These are phyloP conservation scores for Tenualosa thibaudeaui DNA, from an alignment of 2,797 vertebrate species.

Conservation along the genomic window DNA sequence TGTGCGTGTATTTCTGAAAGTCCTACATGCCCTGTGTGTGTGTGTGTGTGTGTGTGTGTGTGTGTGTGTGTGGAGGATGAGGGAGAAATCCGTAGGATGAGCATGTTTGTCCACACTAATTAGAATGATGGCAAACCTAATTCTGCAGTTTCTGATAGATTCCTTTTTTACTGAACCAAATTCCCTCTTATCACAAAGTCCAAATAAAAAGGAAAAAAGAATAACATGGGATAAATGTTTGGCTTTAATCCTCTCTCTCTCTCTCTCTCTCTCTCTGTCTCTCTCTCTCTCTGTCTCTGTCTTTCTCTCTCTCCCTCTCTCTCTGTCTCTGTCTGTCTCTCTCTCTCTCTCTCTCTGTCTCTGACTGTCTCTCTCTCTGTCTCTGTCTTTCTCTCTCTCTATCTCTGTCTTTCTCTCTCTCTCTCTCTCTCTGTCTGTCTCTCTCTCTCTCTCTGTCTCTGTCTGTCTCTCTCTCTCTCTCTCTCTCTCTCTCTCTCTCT, in stretches of 20 bases:
- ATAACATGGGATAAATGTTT: conserved; percentile 51
- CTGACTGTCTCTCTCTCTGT: too few species aligned
- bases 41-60: background rate
- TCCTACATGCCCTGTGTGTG: background rate
- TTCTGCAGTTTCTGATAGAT: conserved; percentile 58
- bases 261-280: too few species aligned
- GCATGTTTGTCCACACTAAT: conserved; percentile 62
- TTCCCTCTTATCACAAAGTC: conserved; percentile 61
- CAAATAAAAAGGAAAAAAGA: conserved; percentile 40
- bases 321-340: conserved; percentile 18
- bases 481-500: too few species aligned
- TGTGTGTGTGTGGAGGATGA: background rate
- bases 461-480: too few species aligned
- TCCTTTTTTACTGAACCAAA: conserved; percentile 52
- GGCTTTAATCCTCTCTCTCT: conserved; percentile 59
- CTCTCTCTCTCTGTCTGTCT: too few species aligned
- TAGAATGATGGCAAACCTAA: conserved; percentile 67
- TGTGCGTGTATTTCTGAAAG: background rate
- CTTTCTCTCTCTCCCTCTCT: too few species aligned
- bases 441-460: too few species aligned
- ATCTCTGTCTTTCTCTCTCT: background rate
- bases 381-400: too few species aligned
- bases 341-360: too few species aligned
- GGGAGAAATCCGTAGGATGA: conserved; percentile 65
- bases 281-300: too few species aligned